Conservation (phyloP, 2,113 vertebrate genomes). For the Triplophysa tibetana region DNA sequence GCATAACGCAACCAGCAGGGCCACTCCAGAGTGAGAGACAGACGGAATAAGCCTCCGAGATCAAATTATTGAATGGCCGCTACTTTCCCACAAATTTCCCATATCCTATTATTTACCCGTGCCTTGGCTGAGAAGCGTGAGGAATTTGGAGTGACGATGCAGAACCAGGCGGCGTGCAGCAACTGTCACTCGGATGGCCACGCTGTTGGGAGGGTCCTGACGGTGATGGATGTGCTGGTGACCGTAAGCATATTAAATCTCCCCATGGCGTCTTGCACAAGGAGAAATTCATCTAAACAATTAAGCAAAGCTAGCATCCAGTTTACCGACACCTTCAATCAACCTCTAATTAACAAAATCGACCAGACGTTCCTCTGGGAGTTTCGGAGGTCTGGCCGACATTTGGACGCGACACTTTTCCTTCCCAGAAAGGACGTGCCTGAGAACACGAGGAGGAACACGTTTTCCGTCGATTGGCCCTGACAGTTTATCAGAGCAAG, state of each 20-base stretch:
- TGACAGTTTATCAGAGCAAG: conserved; percentile 9
- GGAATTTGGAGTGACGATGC: conserved; percentile 11
- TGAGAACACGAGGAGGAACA: not conserved
- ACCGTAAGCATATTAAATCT: conserved; percentile 34
- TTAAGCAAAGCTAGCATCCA: conserved; percentile 2
- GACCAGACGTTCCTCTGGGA: conserved; percentile 26
- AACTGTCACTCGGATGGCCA: conserved; percentile 10
- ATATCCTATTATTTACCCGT: conserved; percentile 34
- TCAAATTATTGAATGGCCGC: conserved; percentile 19
- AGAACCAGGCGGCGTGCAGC: conserved; percentile 9
- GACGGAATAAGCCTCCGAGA: not conserved
- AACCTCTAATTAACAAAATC: conserved; percentile 34
- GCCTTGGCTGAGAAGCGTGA: not conserved
- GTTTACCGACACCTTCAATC: conserved; percentile 18
- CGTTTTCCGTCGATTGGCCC: not conserved
- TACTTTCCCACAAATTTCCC: conserved; percentile 16
- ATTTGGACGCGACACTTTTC: not conserved
- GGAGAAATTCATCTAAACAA: conserved; percentile 29
- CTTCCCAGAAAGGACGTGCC: not conserved
- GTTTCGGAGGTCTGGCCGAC: not conserved
- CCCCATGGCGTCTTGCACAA: not conserved
- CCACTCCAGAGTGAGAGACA: not conserved
- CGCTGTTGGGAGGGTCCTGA: conserved; percentile 5
- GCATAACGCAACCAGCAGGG: not conserved
- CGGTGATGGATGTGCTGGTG: conserved; percentile 32